These are phyloP conservation scores for Sebastes taczanowskii DNA, from an alignment of 2,797 vertebrate species.

Conservation along the genomic window DNA sequence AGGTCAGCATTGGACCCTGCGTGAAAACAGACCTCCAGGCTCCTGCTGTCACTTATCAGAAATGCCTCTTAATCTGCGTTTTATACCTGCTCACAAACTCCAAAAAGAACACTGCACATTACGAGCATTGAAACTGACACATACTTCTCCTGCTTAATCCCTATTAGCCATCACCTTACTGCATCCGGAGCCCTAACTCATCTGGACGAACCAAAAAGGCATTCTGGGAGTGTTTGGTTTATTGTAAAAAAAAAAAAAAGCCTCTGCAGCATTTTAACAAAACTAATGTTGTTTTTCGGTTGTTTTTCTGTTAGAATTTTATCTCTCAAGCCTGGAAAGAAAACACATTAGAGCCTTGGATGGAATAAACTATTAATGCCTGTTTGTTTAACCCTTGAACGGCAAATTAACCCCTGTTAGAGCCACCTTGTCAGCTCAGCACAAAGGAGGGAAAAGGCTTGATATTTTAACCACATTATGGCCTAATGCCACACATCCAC, in stretches of 20 bases:
- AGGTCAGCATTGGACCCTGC: constrained; percentile 21
- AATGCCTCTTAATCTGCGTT: constrained; percentile 50
- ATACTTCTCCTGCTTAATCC: constrained; percentile 75
- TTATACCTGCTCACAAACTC: constrained; percentile 54
- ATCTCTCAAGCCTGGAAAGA: not conserved
- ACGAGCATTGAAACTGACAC: constrained; percentile 72
- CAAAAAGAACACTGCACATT: constrained; percentile 66
- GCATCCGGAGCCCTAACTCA: constrained; percentile 55
- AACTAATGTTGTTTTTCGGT: constrained; percentile 28
- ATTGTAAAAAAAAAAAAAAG: constrained; percentile 13
- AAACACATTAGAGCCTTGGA: constrained; percentile 1
- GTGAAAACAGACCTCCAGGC: constrained; percentile 53
- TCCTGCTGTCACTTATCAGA: constrained; percentile 46
- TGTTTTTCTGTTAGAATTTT: constrained; percentile 14
- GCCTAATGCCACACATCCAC: constrained; percentile 36
- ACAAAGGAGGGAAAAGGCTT: constrained; percentile 59
- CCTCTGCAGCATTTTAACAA: constrained; percentile 7
- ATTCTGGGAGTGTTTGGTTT: constrained; percentile 64
- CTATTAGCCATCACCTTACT: constrained; percentile 69
- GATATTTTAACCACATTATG: constrained; percentile 57
- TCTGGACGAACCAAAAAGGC: constrained; percentile 47
- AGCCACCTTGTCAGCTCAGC: constrained; percentile 65
- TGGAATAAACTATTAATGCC: constrained; percentile 58
- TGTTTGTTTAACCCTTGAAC: constrained; percentile 81
- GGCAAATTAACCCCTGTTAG: constrained; percentile 82